Evolutionary conservation across 2,888 invertebrate species (phyloP), one percentile per base, ranked within the genome.

Genomic region (Coenonympha glycerion): DNA sequence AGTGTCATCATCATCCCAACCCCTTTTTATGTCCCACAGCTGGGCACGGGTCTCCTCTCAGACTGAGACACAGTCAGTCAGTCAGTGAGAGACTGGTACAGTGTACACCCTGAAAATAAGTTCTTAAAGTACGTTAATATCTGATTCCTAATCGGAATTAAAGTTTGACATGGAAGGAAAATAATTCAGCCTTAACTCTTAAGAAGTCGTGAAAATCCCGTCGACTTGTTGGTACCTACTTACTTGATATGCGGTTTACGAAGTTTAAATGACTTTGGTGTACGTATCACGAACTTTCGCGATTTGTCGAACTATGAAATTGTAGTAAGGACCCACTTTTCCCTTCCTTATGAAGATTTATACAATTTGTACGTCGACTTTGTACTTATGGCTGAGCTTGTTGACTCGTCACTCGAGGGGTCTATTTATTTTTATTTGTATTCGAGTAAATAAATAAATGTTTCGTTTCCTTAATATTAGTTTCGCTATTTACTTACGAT

Each of bases 241-340:
- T 47, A 55, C 53, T 55, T 55, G 44, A 37, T 49, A 55, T 57
- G 52, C 56, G 56, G 49, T 53, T 54, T 48, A 37, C 46, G 15
- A 59, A 59, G 53, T 59, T 59, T 39, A 48, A 57, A 57, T 57
- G 47, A 55, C 52, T 59, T 59, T 49, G 52, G 47, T 52, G 55
- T 53, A 47, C 52, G 44, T 39, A 47, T 54, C 36, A 49, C 44
- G 47, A 52, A 49, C 46, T 55, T 47, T 31, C 26, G 34, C 15
- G 51, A 52, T 42, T 52, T 49, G 53, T 49, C 51, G 44, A 55
- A 44, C 53, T 55, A 53, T 53, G 45, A 49, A 49, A 51, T 52
- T 45, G 49, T 30, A 53, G 11, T 41, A 40, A 53, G 39, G 22
- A 40, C 15, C n/a, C 18, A 16, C 39, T 24, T 18, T 41, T n/a